These are phyloP conservation scores for Ailurus styani DNA, from an alignment of 2,113 vertebrate species.

Conservation along the genomic window DNA sequence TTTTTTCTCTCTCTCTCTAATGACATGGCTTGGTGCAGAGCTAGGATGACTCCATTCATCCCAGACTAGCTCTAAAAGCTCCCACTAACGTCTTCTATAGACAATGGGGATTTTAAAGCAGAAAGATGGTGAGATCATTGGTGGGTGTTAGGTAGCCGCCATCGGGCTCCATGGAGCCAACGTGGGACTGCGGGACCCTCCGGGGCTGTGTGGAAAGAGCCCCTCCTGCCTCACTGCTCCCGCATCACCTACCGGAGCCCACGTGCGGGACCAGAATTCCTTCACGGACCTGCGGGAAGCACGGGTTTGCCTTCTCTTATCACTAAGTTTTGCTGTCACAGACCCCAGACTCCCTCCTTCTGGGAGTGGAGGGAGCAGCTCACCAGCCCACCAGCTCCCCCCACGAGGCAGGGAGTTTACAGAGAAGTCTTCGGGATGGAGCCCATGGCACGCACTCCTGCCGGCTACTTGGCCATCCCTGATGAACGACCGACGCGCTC, in stretches of 20 bases:
- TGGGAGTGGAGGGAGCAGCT: neutral
- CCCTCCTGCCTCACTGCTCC: neutral
- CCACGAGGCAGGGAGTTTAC: accelerated
- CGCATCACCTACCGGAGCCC: too few species aligned
- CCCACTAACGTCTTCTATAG: neutral
- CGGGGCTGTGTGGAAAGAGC: neutral
- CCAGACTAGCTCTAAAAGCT: neutral
- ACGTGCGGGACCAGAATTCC: accelerated
- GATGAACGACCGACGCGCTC: accelerated
- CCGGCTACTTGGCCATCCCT: neutral
- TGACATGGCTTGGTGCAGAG: neutral
- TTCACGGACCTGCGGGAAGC: neutral
- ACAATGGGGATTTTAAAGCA: neutral
- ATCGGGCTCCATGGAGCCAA: neutral
- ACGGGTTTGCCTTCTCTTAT: accelerated
- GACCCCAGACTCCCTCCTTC: neutral
- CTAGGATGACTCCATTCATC: neutral
- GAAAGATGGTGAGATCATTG: neutral
- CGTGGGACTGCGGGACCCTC: neutral
- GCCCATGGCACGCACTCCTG: accelerated
- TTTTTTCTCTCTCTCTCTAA: neutral
- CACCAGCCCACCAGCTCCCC: accelerated
- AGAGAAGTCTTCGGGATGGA: neutral
- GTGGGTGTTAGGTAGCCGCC: neutral
- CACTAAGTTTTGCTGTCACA: accelerated